Conservation (phyloP, 2,113 vertebrate species). For the Heterotilapia buettikoferi region DNA sequence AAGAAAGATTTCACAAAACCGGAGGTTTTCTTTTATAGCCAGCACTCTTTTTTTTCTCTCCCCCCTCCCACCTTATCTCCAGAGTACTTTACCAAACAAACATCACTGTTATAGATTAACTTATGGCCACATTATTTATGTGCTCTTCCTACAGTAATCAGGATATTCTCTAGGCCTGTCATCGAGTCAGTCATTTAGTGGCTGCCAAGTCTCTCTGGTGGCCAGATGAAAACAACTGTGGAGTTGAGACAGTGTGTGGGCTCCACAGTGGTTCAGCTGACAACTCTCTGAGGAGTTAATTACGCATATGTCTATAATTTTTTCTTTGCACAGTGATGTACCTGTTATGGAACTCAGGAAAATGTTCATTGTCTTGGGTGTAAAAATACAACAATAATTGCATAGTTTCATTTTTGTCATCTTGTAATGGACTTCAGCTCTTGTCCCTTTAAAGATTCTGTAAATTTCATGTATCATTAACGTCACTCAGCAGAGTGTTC, state of each 20-base stretch:
- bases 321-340: neutral
- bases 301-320: conserved; percentile 18
- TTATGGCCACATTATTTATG: neutral
- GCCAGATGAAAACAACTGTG: neutral
- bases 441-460: neutral
- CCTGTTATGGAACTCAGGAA: neutral
- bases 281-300: conserved; percentile 36
- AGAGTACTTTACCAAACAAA: neutral
- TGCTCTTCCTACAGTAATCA: neutral
- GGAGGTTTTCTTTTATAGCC: neutral
- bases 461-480: neutral
- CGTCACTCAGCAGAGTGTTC: neutral
- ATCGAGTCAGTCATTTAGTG: neutral
- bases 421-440: neutral
- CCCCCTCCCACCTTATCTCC: neutral
- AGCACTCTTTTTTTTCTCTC: neutral
- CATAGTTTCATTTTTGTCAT: neutral
- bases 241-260: conserved; percentile 15
- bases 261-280: neutral
- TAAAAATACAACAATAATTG: conserved; percentile 3
- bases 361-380: neutral
- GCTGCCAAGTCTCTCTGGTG: conserved; percentile 5
- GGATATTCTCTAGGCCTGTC: neutral
- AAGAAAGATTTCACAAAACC: neutral
- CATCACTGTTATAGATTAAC: neutral